phyloP scores from a whole-genome alignment of 2,113 vertebrate genomes.

The Callithrix jacchus region DNA sequence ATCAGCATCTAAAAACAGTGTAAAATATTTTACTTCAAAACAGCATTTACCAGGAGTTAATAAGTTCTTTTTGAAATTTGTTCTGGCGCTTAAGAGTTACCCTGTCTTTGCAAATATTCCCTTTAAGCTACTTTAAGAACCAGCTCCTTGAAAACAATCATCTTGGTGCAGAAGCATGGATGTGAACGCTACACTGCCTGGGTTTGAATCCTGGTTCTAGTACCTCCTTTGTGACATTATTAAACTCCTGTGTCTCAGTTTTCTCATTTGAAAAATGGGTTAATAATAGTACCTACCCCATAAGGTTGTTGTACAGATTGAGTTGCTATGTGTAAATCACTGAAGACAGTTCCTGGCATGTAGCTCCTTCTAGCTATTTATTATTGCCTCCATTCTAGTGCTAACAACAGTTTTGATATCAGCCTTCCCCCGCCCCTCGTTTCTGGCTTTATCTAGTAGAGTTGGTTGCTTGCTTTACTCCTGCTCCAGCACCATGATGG shows the following conservation, averaged over 20 bases:
- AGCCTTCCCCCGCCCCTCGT: too few relatives aligned
- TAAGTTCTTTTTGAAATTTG: not conserved
- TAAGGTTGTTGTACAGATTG: not conserved
- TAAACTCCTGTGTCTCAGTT: not conserved
- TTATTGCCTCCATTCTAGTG: not conserved
- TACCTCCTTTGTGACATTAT: not conserved
- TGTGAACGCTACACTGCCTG: not conserved
- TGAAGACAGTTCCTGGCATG: not conserved
- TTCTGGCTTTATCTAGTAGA: not conserved
- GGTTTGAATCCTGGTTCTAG: not conserved
- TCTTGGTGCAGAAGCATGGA: not conserved
- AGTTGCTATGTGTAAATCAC: not conserved
- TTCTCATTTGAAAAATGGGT: not conserved
- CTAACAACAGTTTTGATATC: not conserved
- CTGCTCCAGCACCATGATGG: not conserved
- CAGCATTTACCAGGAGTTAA: not conserved
- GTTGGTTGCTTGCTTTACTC: not conserved
- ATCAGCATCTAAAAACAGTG: not conserved
- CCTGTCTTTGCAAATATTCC: not conserved
- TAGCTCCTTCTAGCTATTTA: not conserved
- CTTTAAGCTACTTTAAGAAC: not conserved
- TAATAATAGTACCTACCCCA: not conserved
- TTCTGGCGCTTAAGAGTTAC: not conserved
- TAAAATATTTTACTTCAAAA: not conserved
- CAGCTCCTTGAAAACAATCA: not conserved